These are phyloP conservation scores for Sturnus vulgaris DNA, from an alignment of 2,113 vertebrate genomes.

Conservation along the genomic window DNA sequence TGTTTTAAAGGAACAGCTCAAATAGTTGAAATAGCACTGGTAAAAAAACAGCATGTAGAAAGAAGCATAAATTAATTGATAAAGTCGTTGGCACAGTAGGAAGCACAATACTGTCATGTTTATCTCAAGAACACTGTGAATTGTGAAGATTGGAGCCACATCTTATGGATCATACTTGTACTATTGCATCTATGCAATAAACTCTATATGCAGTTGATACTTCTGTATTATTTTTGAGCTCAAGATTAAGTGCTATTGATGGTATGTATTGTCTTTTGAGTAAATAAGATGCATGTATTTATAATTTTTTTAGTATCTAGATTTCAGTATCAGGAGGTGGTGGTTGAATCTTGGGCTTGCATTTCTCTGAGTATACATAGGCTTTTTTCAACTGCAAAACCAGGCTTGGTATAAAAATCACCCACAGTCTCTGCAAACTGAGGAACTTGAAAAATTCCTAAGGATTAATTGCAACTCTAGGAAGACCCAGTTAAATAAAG, in stretches of 20 bases:
- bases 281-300: neutral
- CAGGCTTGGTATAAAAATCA: neutral
- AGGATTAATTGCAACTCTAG: neutral
- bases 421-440: neutral
- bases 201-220: neutral
- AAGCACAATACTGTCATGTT: neutral
- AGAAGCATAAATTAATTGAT: neutral
- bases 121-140: neutral
- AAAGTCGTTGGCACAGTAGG: neutral
- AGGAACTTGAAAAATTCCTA: neutral
- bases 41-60: neutral
- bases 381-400: neutral
- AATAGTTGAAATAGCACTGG: neutral
- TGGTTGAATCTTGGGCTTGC: neutral
- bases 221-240: neutral
- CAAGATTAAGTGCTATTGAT: neutral
- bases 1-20: neutral
- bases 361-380: neutral
- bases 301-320: neutral
- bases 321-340: neutral
- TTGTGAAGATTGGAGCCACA: neutral
- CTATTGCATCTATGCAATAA: neutral
- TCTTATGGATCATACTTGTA: neutral
- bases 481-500: neutral
- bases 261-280: neutral